Conservation (phyloP, 2,797 vertebrate genomes). For the Sebastolobus altivelis region DNA sequence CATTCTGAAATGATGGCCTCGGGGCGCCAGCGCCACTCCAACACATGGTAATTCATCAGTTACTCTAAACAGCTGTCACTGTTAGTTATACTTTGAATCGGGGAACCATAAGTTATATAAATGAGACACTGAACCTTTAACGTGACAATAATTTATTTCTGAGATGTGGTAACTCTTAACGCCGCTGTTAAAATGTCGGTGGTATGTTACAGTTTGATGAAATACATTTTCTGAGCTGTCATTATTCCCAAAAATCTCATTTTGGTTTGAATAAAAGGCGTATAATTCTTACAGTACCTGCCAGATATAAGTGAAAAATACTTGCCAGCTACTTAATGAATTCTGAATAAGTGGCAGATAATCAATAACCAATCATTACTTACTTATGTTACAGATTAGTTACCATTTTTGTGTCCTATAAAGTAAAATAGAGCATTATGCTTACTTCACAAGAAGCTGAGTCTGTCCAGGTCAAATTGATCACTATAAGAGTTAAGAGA, state of each 20-base stretch:
- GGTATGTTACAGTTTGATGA: constrained; percentile 12
- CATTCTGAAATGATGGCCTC: constrained; percentile 33
- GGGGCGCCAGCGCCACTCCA: constrained; percentile 1
- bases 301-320: neutral
- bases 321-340: neutral
- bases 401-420: neutral
- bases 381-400: constrained; percentile 4
- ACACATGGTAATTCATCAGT: constrained; percentile 43
- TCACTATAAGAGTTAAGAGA: too few species aligned
- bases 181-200: neutral
- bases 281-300: neutral
- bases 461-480: too few species aligned
- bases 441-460: neutral
- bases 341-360: neutral
- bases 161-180: neutral
- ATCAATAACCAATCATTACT: constrained; percentile 12
- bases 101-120: constrained; percentile 1
- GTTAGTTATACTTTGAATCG: constrained; percentile 14
- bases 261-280: neutral
- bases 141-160: constrained; percentile 10
- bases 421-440: constrained; percentile 2
- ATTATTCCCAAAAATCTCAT: neutral
- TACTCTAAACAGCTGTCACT: constrained; percentile 55
- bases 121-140: constrained; percentile 19
- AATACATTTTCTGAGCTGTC: neutral